phyloP scores from a whole-genome alignment of 1,140 invertebrate species.

The Solen grandis region DNA sequence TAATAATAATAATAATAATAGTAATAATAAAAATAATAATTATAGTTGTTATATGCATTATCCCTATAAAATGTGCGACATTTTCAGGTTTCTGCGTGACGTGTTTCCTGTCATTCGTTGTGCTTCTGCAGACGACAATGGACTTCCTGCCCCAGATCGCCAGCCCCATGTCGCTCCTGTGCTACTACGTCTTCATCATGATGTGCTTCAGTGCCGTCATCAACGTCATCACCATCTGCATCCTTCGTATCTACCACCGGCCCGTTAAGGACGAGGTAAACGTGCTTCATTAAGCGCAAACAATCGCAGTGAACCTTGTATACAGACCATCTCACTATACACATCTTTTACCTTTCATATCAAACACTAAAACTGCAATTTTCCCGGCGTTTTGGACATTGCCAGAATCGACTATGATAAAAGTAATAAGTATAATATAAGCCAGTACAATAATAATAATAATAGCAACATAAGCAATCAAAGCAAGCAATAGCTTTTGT shows the following conservation, averaged over 20 bases:
- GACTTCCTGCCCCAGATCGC: slow-evolving; percentile 46
- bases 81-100: slow-evolving; percentile 53
- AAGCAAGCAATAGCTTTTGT: neutral
- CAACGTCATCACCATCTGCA: slow-evolving; percentile 37
- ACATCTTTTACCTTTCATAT: no score
- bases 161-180: slow-evolving; percentile 43
- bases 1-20: no score
- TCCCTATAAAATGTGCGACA: no score
- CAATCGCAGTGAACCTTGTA: no score
- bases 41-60: no score
- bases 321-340: no score
- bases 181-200: slow-evolving; percentile 47
- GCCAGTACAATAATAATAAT: neutral
- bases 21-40: no score
- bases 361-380: no score
- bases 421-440: no score
- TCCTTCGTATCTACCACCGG: slow-evolving; percentile 40
- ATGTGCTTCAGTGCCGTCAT: slow-evolving; percentile 43
- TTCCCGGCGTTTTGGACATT: no score
- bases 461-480: neutral
- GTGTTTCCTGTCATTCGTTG: slow-evolving; percentile 53
- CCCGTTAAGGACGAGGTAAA: slow-evolving; percentile 21
- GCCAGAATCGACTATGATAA: no score
- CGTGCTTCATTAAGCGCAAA: neutral
- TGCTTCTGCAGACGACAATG: slow-evolving; percentile 55